Evolutionary conservation across 2,113 vertebrate genomes (phyloP), one percentile per base, ranked within the genome.

Genomic region (Cryptotis parvus): DNA sequence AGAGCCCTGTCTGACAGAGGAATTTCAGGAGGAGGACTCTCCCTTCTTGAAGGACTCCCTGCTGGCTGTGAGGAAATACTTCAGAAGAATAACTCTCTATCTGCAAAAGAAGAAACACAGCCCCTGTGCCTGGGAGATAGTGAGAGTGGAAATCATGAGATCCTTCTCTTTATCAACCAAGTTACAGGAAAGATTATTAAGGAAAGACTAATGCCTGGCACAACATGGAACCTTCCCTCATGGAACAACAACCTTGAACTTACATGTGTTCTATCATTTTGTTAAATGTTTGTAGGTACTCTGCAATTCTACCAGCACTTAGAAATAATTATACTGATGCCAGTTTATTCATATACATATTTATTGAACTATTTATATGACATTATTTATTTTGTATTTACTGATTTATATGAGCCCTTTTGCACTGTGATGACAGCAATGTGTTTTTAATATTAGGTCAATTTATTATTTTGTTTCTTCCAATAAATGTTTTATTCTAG

Each of bases 21-120:
- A 0, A 29, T 26, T 1, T 10, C 45, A 9, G 69, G 27, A 72
- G 37, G 43, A 69, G 12, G 45, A 41, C 9, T 27, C 22, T 49
- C 75, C n/a, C 9, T 72, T n/a, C n/a, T n/a, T n/a, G n/a, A 27
- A 24, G 14, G 15, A 24, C 24, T 9, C 41, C 0, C 22, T 1
- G 1, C 16, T 69, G 45, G 4, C 29, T 0, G 0, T 80, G 22
- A 75, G 2, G 66, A 87, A 31, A 4, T 87, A 91, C 65, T 95
- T 94, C 63, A 11, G 6, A 61, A 61, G 37, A 8, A 55, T 82
- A n/a, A 29, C 0, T 4, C 24, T 73, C 26, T 82, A 52, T 31
- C 83, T 85, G 24, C 1, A 73, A 1, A 11, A 70, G 37, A 90
- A 94, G 87, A 41, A n/a, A 9, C 41, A 93, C 37, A 81, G 83